Evolutionary conservation across 2,113 vertebrate species (phyloP).

Genomic region (Erpornis zantholeuca): DNA sequence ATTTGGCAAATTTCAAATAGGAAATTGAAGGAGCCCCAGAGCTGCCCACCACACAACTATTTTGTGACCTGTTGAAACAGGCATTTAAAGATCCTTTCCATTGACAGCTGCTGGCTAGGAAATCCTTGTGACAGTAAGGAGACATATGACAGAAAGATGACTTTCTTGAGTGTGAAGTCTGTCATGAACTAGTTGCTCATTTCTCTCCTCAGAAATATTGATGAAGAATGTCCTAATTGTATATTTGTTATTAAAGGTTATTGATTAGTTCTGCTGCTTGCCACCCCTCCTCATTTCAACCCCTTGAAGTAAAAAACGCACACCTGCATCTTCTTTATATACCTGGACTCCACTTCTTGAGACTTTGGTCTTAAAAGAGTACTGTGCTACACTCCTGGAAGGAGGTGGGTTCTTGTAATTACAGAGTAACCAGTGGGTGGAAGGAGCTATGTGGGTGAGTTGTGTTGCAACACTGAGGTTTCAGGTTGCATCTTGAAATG

Average conservation of each 20-base stretch:
- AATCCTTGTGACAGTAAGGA: neutral
- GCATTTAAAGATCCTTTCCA: neutral
- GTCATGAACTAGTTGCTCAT: neutral
- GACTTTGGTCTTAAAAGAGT: neutral
- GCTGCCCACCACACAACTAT: neutral
- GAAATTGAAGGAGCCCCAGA: neutral
- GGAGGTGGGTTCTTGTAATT: neutral
- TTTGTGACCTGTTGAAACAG: neutral
- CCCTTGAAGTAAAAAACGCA: neutral
- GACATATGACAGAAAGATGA: neutral
- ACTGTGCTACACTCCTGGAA: neutral
- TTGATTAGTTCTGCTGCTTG: neutral
- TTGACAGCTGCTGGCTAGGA: neutral
- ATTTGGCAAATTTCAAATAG: neutral
- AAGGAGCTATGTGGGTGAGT: neutral
- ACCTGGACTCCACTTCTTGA: neutral
- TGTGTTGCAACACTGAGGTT: neutral
- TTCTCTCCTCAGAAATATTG: neutral
- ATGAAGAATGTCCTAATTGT: neutral
- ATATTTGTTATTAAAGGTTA: rapidly evolving
- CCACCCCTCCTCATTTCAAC: neutral
- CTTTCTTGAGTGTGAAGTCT: neutral
- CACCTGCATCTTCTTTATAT: neutral
- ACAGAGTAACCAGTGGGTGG: neutral
- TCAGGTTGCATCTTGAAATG: neutral